Base-by-base conservation (phyloP, 1,140 invertebrate species). In the Zophobas morio region DNA sequence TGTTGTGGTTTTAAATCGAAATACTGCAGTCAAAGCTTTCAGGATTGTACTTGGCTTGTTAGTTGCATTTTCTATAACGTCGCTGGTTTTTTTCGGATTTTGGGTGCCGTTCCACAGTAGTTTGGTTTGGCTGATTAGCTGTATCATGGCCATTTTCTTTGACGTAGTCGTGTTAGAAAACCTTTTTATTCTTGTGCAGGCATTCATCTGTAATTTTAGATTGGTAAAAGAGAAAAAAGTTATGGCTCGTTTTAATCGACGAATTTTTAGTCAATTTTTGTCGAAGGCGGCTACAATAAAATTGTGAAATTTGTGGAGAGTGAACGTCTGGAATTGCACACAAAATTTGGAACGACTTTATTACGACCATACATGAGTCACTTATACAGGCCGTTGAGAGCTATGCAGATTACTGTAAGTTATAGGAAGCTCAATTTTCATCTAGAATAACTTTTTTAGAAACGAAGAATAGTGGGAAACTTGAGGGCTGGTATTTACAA, bases 321-420 rank as follows among this genome's bases (percentile, higher is more conserved):
- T 1, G 74, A 79, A 33, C 6, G 75, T 6, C 8, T 42, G 34
- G 40, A 34, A n/a, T 4, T 79, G 6, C 63, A 49, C 3, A 1
- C n/a, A 33, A 70, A 70, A 46, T 71, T 79, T 34, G 82, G 81
- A 39, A 33, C 51, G 1, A 33, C 74, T n/a, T 36, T 49, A 54
- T 56, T 84, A n/a, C 77, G 83, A 72, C 82, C 83, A 0, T 81
- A 80, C 57, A 74, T 82, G 0, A 46, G 51, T 36, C 80, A 83
- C 70, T 42, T 82, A 6, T 83, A 84, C 56, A 70, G 40, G 74
- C 74, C 74, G 1, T 33, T 84, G 36, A 75, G 78, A 32, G 34
- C 49, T 0, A 66, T 76, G 40, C 40, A 77, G 49, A 42, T 74
- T 20, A 33, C 33, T 42, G 60, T 66, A 66, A 66, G 37, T 32